Evolutionary conservation across 1,140 invertebrate genomes (phyloP), one percentile per base, ranked within the genome.

Genomic region (Drosophila lowei): DNA sequence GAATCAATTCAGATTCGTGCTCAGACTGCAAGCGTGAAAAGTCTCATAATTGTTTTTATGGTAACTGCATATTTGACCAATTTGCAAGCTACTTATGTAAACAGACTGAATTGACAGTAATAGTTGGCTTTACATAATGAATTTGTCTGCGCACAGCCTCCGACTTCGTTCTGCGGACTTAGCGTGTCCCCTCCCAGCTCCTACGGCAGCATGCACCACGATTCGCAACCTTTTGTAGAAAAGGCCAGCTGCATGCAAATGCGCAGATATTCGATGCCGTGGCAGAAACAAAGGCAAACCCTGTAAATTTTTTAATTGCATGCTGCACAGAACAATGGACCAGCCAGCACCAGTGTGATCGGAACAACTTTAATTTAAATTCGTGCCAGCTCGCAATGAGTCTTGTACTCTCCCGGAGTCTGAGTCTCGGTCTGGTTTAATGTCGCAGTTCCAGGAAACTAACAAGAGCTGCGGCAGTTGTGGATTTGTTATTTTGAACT

Each of bases 221-320:
- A 75, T 53, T 76, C 58, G 65, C 68, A 81, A 75, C 46, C 78
- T 76, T 86, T 86, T 75, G 60, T 53, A 41, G 46, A 62, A 84
- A 88, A 86, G 86, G 84, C 81, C 81, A 85, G 79, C 73, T 80
- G 74, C 79, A 85, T 85, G 74, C 83, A 88, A 88, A 88, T 88
- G 42, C 49, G 48, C 59, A 67, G 55, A 44, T 43, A 78, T 73
- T 60, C 54, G 55, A 59, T 43, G 42, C 76, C 66, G 66, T 62
- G 59, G 74, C 63, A 76, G 60, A 64, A 76, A 72, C 79, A 47
- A 77, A 62, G 72, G 61, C 73, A 54, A 66, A 48, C 56, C 67
- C 47, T 65, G 60, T 61, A 64, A 59, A 75, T 72, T 63, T 72
- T 88, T 89, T 88, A 86, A 86, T 86, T 85, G 77, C 72, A 73